These are phyloP conservation scores for Tubulanus polymorphus DNA, from an alignment of 2,888 invertebrate genomes.

Conservation along the genomic window DNA sequence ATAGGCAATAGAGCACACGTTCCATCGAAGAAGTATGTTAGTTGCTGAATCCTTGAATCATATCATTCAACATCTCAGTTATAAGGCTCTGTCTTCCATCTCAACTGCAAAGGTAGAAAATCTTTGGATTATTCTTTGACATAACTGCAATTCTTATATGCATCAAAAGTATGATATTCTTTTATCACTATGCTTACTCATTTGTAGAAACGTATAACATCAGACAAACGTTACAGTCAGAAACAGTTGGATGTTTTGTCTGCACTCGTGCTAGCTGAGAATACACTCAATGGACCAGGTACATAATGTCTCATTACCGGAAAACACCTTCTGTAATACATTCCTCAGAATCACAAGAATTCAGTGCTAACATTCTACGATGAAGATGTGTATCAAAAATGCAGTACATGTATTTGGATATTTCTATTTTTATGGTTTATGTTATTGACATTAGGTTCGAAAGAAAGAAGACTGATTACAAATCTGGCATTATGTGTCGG, in stretches of 20 bases:
- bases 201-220: slow-evolving; percentile 48
- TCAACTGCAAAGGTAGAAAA: slow-evolving; percentile 63
- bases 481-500: slow-evolving; percentile 67
- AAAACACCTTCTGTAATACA: too few species aligned
- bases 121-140: background rate
- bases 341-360: too few species aligned
- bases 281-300: slow-evolving; percentile 53
- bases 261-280: slow-evolving; percentile 67
- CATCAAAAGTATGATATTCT: background rate
- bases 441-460: too few species aligned
- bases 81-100: slow-evolving; percentile 68
- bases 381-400: too few species aligned
- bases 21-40: slow-evolving; percentile 65
- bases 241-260: slow-evolving; percentile 59
- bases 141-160: background rate
- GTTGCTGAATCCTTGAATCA: slow-evolving; percentile 72
- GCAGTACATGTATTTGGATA: too few species aligned
- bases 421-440: too few species aligned
- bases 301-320: slow-evolving; percentile 8
- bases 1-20: slow-evolving; percentile 66
- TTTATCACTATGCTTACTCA: background rate
- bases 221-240: slow-evolving; percentile 50
- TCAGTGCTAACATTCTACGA: too few species aligned
- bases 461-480: slow-evolving; percentile 64
- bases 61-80: slow-evolving; percentile 74